Evolutionary conservation across 2,888 invertebrate genomes (phyloP).

Genomic region (Deilephila porcellus): DNA sequence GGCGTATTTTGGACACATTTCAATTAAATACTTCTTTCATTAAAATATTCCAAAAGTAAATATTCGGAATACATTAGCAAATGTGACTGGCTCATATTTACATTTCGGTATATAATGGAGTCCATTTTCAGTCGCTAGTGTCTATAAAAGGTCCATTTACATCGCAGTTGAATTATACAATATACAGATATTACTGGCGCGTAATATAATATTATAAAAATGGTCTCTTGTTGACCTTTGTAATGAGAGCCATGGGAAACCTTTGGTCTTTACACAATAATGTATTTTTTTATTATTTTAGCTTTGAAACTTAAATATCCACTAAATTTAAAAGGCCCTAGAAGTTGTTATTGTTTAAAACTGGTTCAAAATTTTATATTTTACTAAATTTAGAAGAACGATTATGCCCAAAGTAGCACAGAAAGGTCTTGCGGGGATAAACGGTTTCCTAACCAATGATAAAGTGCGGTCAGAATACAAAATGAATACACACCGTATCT

Average conservation of each 20-base stretch:
- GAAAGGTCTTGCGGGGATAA: too few species aligned
- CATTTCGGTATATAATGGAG: not conserved
- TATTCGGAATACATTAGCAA: not conserved
- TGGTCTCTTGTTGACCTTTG: constrained; percentile 8
- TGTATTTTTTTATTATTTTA: not conserved
- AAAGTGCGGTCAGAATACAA: too few species aligned
- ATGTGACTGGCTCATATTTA: not conserved
- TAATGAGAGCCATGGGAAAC: not conserved
- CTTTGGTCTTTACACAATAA: not conserved
- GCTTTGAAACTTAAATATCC: too few species aligned
- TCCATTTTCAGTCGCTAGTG: not conserved
- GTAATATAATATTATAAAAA: constrained; percentile 5
- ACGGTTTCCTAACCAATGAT: too few species aligned
- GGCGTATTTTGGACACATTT: constrained; percentile 26
- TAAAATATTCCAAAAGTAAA: not conserved
- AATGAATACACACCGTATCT: too few species aligned
- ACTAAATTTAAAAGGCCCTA: too few species aligned
- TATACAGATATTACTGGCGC: not conserved
- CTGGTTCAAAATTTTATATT: too few species aligned
- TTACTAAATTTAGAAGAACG: too few species aligned
- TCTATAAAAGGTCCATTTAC: not conserved
- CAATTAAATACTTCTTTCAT: constrained; percentile 35
- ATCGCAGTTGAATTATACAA: not conserved
- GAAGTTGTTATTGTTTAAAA: too few species aligned
- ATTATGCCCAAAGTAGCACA: too few species aligned